Percentiles rank a stretch among this genome's conserved stretches.
Evolutionary conservation across 2,888 invertebrate species (phyloP).

Genomic region (Teinopalpus imperialis): DNA sequence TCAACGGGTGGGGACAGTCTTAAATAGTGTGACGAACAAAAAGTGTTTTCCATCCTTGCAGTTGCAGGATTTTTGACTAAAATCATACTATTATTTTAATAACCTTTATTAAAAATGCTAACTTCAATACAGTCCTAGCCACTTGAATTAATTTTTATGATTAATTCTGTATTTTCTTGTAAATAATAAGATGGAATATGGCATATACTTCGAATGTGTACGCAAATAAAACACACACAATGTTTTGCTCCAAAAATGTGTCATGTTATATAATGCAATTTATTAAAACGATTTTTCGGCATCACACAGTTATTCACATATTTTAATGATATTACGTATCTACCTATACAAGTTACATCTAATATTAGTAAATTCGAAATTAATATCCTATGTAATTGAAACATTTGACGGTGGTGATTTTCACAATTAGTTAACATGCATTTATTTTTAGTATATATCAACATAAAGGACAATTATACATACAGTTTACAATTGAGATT

Average conservation of each 20-base stretch:
- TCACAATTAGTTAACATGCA: conserved; percentile 23
- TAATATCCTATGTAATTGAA: conserved; percentile 52
- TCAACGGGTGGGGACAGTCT: too few relatives aligned
- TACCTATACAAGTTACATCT: conserved; percentile 62
- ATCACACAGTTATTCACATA: conserved; percentile 77
- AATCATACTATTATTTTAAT: too few relatives aligned
- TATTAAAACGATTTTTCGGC: conserved; percentile 70
- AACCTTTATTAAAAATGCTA: too few relatives aligned
- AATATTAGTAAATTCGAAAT: conserved; percentile 75
- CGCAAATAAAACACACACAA: conserved; percentile 39
- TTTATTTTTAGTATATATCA: conserved; percentile 25
- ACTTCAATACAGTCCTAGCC: too few relatives aligned
- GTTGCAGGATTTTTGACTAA: too few relatives aligned
- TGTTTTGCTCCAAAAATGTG: conserved; percentile 74
- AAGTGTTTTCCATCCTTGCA: too few relatives aligned
- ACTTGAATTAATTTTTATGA: too few relatives aligned
- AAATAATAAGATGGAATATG: too few relatives aligned
- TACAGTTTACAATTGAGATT: too few relatives aligned
- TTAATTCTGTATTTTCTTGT: too few relatives aligned
- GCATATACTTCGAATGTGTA: too few relatives aligned
- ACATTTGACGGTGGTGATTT: conserved; percentile 28
- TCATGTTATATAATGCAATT: conserved; percentile 44
- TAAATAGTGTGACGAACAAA: too few relatives aligned
- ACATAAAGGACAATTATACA: conserved; percentile 23
- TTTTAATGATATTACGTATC: conserved; percentile 38